Conservation (phyloP, 2,113 vertebrate species). For the Brachypodius melanocephalos region DNA sequence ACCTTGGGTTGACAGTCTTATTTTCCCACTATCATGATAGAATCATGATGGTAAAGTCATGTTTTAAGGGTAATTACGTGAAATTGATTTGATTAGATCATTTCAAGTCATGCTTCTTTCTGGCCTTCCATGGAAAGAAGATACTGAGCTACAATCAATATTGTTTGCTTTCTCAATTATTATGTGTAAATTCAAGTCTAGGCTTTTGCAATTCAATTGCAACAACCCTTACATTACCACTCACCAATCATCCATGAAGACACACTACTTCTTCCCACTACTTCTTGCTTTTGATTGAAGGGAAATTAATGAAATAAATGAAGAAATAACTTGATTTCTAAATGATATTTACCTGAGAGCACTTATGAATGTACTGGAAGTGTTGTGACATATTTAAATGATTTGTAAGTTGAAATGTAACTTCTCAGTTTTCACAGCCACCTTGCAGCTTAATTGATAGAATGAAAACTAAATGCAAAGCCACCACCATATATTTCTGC, state of each 20-base stretch:
- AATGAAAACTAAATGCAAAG: not conserved
- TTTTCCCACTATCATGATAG: not conserved
- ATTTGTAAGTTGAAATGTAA: not conserved
- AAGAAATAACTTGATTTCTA: not conserved
- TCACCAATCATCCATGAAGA: not conserved
- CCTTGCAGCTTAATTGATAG: not conserved
- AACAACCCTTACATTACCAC: not conserved
- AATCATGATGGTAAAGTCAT: not conserved
- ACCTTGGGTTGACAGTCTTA: not conserved
- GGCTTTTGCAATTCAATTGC: not conserved
- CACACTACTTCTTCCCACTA: not conserved
- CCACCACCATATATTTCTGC: not conserved
- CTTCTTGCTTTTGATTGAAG: not conserved
- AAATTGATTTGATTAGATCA: not conserved
- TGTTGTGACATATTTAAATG: not conserved
- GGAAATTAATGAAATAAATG: not conserved
- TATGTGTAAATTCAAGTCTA: not conserved
- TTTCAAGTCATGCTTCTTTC: not conserved
- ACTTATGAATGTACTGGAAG: not conserved
- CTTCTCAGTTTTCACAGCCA: not conserved
- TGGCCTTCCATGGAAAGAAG: not conserved
- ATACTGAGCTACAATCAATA: conserved; percentile 42
- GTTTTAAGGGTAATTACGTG: not conserved
- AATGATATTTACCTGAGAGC: not conserved
- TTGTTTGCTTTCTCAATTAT: conserved; percentile 35